Base-by-base conservation (phyloP, 2,113 vertebrate genomes). In the Drymodes brunneopygia region DNA sequence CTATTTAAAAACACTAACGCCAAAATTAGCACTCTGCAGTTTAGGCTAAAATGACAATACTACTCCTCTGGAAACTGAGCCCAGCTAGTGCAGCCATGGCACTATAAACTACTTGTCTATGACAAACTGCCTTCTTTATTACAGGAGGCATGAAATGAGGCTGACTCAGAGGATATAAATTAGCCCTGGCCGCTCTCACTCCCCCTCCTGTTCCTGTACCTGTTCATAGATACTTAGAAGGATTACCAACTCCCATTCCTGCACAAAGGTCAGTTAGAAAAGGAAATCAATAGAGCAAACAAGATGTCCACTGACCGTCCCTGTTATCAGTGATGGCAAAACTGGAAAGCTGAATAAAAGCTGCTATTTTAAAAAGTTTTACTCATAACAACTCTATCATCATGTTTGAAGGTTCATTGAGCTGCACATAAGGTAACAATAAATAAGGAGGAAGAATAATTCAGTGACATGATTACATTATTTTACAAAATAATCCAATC, bases 401-500 rank as follows among this genome's bases (percentile, higher is more conserved):
- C 62, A 24, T 15, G 61, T 73, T 92, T 89, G 62, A 85, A 90
- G 67, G 83, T 90, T 94, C 80, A 84, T 74, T 93, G 94, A 94
- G 74, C 53, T 85, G 72, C 80, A 88, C 28, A 47, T 61, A 96
- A 93, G 92, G 65, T 71, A 96, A 93, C 71, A 84, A 94, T 72
- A 95, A 97, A 96, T 86, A 97, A 97, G 95, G 81, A 94, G 85
- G 95, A 88, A 66, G 69, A 83, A 86, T 73, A 94, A 95, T 92
- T 96, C 92, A 94, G 96, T 70, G 92, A 96, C 88, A 88, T 91
- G 57, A 86, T 93, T 93, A 95, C 94, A 90, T 96, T 98, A 97
- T 97, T 97, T 94, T 92, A 96, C 96, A 97, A 98, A 98, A 97
- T 96, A 97, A 98, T 95, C 92, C 95, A 98, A 98, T 98, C 97